Conservation (phyloP, 30 jellyfish, hydroid and myxozoan species). For the Euphysa ruthae region DNA sequence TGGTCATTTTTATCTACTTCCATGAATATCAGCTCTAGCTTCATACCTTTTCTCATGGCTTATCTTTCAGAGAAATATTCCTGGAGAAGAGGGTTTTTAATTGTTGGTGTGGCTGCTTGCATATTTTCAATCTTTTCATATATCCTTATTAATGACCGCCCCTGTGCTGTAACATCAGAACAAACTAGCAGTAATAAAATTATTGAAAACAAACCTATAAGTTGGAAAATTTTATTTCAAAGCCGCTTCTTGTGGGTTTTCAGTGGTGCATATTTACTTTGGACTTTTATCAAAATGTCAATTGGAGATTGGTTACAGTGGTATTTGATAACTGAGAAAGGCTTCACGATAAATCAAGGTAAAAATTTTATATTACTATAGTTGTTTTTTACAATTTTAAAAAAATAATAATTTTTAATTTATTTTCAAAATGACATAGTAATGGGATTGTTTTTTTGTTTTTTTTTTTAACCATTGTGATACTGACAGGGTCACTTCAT, state of each 20-base stretch:
- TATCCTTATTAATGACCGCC: slow-evolving; percentile 1
- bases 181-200: not conserved
- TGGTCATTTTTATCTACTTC: slow-evolving; percentile 29
- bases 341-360: slow-evolving; percentile 14
- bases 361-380: not conserved
- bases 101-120: slow-evolving; percentile 5
- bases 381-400: not conserved
- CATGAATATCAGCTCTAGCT: slow-evolving; percentile 18
- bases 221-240: not conserved
- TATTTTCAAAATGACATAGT: too few species aligned
- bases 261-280: slow-evolving; percentile 6
- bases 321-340: slow-evolving; percentile 18
- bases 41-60: slow-evolving; percentile 22
- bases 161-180: not conserved
- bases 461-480: too few species aligned
- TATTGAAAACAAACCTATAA: not conserved
- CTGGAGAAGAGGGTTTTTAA: slow-evolving; percentile 22
- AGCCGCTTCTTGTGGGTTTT: slow-evolving; percentile 16
- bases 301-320: slow-evolving; percentile 26
- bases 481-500: too few species aligned
- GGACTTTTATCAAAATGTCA: slow-evolving; percentile 14
- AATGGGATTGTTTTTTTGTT: too few species aligned
- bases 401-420: not conserved
- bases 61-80: not conserved
- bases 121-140: not conserved